phyloP scores from a whole-genome alignment of 2,113 vertebrate genomes.

The Galeopterus variegatus region DNA sequence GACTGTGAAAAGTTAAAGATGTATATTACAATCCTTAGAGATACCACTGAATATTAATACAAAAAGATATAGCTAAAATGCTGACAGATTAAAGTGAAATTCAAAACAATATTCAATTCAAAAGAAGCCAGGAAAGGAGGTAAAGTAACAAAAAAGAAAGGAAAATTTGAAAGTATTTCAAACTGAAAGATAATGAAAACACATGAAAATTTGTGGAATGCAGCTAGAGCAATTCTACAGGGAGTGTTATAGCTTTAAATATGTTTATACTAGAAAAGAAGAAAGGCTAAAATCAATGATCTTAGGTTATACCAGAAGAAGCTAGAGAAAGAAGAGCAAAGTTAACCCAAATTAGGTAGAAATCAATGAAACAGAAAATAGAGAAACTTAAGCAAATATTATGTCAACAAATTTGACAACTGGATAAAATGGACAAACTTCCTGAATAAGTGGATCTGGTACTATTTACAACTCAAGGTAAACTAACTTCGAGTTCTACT shows the following conservation, averaged over 20 bases:
- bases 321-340: not conserved
- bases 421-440: not conserved
- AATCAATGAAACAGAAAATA: not conserved
- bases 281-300: not conserved
- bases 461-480: not conserved
- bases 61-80: not conserved
- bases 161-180: not conserved
- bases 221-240: not conserved
- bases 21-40: not conserved
- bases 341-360: not conserved
- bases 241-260: not conserved
- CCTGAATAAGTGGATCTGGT: not conserved
- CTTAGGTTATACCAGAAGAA: not conserved
- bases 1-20: not conserved
- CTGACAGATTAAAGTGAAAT: not conserved
- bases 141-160: not conserved
- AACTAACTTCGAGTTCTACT: conserved; percentile 8
- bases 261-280: not conserved
- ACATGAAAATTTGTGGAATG: not conserved
- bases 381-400: not conserved
- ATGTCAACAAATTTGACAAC: not conserved
- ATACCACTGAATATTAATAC: not conserved
- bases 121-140: not conserved
- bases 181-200: conserved; percentile 32
- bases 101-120: not conserved